Evolutionary conservation across 2,797 vertebrate species (phyloP).

Genomic region (Merluccius polli): DNA sequence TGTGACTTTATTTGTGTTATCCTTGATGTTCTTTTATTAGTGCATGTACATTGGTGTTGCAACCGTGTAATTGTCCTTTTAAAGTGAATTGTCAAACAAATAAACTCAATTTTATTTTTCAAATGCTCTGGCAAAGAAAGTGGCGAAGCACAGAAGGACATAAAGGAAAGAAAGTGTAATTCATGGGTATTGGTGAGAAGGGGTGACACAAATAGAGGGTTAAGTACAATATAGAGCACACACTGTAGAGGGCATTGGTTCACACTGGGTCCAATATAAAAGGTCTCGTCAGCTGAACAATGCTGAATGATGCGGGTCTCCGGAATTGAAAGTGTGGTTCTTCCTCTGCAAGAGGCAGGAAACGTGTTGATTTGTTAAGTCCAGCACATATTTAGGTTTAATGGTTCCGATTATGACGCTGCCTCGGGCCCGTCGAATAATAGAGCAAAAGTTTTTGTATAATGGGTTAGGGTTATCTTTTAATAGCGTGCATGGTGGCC

Average conservation of each 20-base stretch:
- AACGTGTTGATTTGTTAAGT: too few relatives aligned
- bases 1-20: too few relatives aligned
- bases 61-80: too few relatives aligned
- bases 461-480: not conserved
- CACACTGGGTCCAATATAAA: not conserved
- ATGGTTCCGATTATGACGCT: too few relatives aligned
- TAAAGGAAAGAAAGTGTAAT: not conserved
- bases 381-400: too few relatives aligned
- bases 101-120: too few relatives aligned
- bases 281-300: not conserved
- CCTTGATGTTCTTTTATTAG: too few relatives aligned
- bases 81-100: too few relatives aligned
- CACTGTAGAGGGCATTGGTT: not conserved
- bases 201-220: not conserved
- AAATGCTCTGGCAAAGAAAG: not conserved
- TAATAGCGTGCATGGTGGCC: not conserved
- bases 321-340: not conserved
- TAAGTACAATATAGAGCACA: not conserved
- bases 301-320: not conserved
- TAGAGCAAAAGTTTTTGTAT: not conserved
- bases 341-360: not conserved
- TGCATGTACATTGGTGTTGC: too few relatives aligned
- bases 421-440: not conserved
- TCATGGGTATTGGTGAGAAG: not conserved
- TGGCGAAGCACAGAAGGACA: not conserved